phyloP scores from a whole-genome alignment of 2,113 vertebrate genomes.

The Nanger granti region DNA sequence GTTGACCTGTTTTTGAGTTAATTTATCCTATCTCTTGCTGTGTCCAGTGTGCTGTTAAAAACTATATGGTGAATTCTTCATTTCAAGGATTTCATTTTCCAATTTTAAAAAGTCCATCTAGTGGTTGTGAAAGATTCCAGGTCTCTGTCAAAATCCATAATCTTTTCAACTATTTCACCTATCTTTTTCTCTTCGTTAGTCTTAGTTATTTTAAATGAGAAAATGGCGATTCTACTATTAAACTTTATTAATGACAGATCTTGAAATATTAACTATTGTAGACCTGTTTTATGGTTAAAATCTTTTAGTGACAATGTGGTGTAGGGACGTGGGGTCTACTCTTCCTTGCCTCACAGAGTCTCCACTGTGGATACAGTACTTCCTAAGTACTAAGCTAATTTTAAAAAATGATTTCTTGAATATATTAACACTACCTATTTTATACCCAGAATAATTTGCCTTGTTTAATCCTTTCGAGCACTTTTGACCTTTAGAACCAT shows the following conservation, averaged over 20 bases:
- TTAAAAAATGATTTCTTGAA: neutral
- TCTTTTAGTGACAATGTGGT: neutral
- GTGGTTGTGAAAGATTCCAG: neutral
- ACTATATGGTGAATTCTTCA: neutral
- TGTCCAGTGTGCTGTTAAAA: neutral
- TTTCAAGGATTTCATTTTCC: neutral
- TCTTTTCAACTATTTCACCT: neutral
- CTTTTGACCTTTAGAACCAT: neutral
- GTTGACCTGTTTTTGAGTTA: neutral
- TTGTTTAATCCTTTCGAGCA: neutral
- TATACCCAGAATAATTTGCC: neutral
- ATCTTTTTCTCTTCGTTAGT: neutral
- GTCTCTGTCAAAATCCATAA: neutral
- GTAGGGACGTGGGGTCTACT: neutral
- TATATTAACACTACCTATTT: neutral
- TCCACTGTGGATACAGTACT: neutral
- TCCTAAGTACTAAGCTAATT: neutral
- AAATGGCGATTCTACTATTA: neutral
- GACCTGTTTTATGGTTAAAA: neutral
- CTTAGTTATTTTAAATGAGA: conserved; percentile 19
- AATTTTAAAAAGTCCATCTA: neutral
- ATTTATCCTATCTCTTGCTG: neutral
- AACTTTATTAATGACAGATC: neutral
- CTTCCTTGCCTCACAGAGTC: neutral
- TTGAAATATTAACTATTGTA: neutral